Conservation (phyloP, 1,140 invertebrate species). For the Sycophaga agraensis region DNA sequence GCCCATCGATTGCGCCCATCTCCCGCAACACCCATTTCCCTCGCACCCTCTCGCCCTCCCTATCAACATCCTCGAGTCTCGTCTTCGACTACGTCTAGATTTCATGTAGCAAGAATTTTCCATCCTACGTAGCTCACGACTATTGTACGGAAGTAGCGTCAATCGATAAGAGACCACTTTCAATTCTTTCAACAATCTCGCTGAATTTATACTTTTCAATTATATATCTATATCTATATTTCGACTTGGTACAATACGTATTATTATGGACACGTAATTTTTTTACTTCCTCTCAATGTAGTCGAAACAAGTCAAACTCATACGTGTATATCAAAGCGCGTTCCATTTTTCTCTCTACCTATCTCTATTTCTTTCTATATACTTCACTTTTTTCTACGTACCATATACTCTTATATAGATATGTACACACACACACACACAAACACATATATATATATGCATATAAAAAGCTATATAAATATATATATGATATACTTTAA, state of each 20-base stretch:
- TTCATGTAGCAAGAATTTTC: constrained; percentile 7
- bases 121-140: neutral
- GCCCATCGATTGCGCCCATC: neutral
- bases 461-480: neutral
- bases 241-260: neutral
- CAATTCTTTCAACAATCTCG: neutral
- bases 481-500: neutral
- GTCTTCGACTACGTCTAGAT: neutral
- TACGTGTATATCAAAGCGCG: no score
- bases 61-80: neutral
- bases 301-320: neutral
- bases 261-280: no score
- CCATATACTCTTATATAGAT: neutral
- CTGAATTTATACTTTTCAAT: neutral
- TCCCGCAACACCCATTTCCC: no score
- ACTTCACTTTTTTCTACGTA: no score
- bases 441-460: neutral
- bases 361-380: no score
- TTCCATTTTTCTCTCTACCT: no score
- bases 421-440: neutral
- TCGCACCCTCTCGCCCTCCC: no score
- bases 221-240: neutral
- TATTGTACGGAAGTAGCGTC: neutral
- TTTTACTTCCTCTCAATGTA: neutral
- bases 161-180: constrained; percentile 12